Conservation (phyloP, 2,113 vertebrate species). For the Eptesicus fuscus region DNA sequence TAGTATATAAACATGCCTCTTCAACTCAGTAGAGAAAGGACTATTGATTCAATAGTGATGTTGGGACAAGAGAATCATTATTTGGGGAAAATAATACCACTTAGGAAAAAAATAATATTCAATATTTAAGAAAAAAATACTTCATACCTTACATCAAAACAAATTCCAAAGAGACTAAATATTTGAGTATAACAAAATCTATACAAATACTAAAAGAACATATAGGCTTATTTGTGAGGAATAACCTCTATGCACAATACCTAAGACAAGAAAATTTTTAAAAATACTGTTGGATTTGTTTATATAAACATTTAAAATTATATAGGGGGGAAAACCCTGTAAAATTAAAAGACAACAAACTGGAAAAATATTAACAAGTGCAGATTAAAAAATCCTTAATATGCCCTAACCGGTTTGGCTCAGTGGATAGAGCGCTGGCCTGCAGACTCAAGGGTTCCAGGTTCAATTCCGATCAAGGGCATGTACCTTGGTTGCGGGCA, state of each 20-base stretch:
- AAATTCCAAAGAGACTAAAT: constrained; percentile 20
- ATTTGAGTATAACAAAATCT: not conserved
- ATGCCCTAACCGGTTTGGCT: not conserved
- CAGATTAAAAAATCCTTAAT: not conserved
- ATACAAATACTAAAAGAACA: not conserved
- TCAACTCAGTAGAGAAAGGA: constrained; percentile 1
- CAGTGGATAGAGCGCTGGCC: too few species aligned
- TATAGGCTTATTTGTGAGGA: not conserved
- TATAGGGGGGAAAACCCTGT: not conserved
- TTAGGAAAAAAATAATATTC: not conserved
- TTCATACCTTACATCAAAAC: not conserved
- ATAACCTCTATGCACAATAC: not conserved
- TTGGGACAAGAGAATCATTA: not conserved
- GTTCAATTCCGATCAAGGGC: too few species aligned
- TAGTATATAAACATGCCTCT: not conserved
- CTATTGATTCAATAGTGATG: not conserved
- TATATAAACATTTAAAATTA: not conserved
- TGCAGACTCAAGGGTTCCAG: too few species aligned
- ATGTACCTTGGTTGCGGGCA: too few species aligned
- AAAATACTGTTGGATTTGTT: not conserved
- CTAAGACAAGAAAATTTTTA: not conserved
- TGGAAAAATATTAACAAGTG: not conserved
- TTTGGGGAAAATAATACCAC: not conserved
- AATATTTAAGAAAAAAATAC: constrained; percentile 3
- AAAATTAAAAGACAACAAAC: constrained; percentile 6